Conservation (phyloP, 2,113 vertebrate genomes). For the Cichladusa arquata region DNA sequence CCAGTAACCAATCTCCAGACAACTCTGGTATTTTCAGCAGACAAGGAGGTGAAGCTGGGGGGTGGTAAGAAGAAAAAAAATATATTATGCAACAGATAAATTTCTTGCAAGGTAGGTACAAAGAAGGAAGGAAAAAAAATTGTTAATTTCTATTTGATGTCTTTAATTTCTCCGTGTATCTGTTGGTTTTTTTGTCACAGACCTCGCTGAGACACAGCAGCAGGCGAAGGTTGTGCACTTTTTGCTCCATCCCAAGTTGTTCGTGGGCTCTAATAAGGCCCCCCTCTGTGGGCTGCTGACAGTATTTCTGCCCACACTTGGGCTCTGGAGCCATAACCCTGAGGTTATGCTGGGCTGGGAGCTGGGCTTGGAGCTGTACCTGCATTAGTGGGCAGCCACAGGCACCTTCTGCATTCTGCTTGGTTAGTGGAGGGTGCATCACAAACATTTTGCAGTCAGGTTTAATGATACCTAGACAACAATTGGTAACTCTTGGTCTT, state of each 20-base stretch:
- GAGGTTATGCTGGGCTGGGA: not conserved
- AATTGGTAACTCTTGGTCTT: not conserved
- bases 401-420: not conserved
- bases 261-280: not conserved
- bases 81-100: accelerated
- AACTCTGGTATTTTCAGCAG: not conserved
- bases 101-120: not conserved
- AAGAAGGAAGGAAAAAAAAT: not conserved
- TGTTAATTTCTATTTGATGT: not conserved
- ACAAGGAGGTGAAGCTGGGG: not conserved
- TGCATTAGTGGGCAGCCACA: not conserved
- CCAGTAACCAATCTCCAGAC: not conserved
- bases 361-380: not conserved
- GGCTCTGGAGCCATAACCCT: not conserved
- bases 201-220: accelerated
- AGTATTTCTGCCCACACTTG: not conserved
- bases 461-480: not conserved
- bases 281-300: not conserved
- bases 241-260: not conserved
- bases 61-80: not conserved
- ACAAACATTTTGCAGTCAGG: not conserved
- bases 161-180: not conserved
- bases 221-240: not conserved
- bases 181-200: not conserved
- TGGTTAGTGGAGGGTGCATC: not conserved